Evolutionary conservation across 2,888 invertebrate genomes (phyloP).

Genomic region (Ditylenchus weischeri): DNA sequence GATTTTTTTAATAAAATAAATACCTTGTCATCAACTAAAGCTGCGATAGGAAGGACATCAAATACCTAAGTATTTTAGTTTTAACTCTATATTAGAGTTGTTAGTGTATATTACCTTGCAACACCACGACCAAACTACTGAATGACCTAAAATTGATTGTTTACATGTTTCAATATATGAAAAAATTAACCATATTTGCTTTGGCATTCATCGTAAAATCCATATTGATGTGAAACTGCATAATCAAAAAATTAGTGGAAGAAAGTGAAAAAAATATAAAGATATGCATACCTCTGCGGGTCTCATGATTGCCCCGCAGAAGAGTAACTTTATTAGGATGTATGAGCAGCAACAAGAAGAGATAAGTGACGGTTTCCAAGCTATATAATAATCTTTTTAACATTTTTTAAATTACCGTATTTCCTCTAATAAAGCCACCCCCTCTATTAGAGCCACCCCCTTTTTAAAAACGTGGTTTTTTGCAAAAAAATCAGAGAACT

Average conservation of each 20-base stretch:
- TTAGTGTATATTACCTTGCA: conserved; percentile 69
- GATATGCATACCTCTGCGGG: conserved; percentile 72
- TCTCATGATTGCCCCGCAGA: conserved; percentile 95
- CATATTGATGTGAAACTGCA: conserved; percentile 77
- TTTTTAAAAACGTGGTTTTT: no score
- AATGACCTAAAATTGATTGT: conserved; percentile 65
- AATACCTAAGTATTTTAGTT: conserved; percentile 66
- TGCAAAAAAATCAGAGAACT: no score
- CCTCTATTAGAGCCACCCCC: no score
- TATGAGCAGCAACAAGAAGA: conserved; percentile 61
- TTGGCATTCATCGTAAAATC: conserved; percentile 81
- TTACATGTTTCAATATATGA: no score
- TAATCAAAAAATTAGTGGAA: neutral
- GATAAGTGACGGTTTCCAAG: conserved; percentile 37
- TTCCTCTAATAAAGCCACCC: no score
- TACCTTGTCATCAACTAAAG: conserved; percentile 94
- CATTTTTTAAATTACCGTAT: no score
- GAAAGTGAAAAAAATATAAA: neutral
- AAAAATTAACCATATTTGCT: conserved; percentile 79
- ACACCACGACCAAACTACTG: conserved; percentile 97
- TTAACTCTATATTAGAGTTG: no score
- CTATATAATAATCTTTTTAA: neutral
- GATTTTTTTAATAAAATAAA: conserved; percentile 60
- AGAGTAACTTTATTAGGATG: conserved; percentile 81
- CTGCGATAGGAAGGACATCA: conserved; percentile 93